Evolutionary conservation across 64 coral and sea anemone species (phyloP).

Genomic region (Pachyseris speciosa): DNA sequence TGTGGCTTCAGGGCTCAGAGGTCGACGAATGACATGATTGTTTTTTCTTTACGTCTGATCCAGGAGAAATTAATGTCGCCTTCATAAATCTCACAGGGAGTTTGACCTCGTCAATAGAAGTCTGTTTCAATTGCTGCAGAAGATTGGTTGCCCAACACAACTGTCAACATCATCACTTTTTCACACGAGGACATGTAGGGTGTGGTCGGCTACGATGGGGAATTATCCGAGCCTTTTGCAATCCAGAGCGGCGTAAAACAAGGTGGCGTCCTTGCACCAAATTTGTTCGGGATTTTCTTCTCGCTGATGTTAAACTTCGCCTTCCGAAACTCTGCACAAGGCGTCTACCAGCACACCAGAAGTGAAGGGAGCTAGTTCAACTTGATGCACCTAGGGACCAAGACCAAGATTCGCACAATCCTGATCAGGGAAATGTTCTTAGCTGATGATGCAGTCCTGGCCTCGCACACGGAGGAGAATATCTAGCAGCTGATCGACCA

Average conservation of each 20-base stretch:
- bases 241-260: background rate
- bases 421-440: background rate
- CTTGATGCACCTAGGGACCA: background rate
- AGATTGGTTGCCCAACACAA: too few species aligned
- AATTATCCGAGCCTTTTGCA: background rate
- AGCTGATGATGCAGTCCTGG: background rate
- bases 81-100: too few species aligned
- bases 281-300: background rate
- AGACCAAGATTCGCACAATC: background rate
- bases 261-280: background rate
- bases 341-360: background rate
- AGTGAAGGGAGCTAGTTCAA: background rate
- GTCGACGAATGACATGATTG: too few species aligned
- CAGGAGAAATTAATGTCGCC: too few species aligned
- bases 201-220: background rate
- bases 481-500: too few species aligned
- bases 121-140: too few species aligned
- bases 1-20: too few species aligned
- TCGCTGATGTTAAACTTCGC: background rate
- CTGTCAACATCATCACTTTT: too few species aligned
- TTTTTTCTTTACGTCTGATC: too few species aligned
- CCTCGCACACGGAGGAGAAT: too few species aligned
- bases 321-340: too few species aligned
- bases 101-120: too few species aligned
- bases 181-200: background rate